Conservation (phyloP, 2,113 vertebrate species). For the Benitochromis conjunctus region DNA sequence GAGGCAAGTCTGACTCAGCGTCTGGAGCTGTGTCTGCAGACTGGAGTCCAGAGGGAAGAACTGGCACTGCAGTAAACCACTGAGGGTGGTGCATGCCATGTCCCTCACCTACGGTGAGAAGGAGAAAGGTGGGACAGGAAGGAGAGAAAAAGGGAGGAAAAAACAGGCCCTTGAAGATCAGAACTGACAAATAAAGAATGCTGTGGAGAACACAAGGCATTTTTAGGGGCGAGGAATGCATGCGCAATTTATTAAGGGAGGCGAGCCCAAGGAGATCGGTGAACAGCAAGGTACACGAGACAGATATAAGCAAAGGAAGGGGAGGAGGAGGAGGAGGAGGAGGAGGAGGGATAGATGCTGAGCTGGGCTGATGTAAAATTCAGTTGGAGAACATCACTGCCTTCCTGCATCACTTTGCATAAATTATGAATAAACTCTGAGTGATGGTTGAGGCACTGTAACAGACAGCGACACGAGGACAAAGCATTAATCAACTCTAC, state of each 20-base stretch:
- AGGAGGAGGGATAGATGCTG: neutral
- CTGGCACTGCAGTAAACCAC: slow-evolving; percentile 92
- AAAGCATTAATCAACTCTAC: neutral
- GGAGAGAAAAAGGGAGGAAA: neutral
- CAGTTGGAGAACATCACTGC: slow-evolving; percentile 37
- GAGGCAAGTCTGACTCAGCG: slow-evolving; percentile 92
- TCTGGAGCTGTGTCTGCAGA: slow-evolving; percentile 93
- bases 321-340: neutral
- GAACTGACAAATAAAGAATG: slow-evolving; percentile 31
- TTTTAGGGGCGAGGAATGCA: slow-evolving; percentile 16
- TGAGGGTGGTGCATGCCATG: slow-evolving; percentile 95
- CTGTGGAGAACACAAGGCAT: neutral
- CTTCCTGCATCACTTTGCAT: slow-evolving; percentile 49
- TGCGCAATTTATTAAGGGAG: slow-evolving; percentile 41
- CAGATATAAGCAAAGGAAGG: neutral
- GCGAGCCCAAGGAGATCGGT: neutral
- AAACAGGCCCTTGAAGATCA: neutral
- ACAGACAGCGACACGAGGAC: slow-evolving; percentile 4
- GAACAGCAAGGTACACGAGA: slow-evolving; percentile 4
- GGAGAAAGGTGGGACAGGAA: neutral
- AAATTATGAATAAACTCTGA: slow-evolving; percentile 48
- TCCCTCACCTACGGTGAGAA: slow-evolving; percentile 83
- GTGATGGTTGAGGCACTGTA: slow-evolving; percentile 17
- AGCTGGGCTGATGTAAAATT: slow-evolving; percentile 44
- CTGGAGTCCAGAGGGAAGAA: slow-evolving; percentile 89